These are phyloP conservation scores for Sciurus vulgaris DNA, from an alignment of 2,797 vertebrate species.

Conservation along the genomic window DNA sequence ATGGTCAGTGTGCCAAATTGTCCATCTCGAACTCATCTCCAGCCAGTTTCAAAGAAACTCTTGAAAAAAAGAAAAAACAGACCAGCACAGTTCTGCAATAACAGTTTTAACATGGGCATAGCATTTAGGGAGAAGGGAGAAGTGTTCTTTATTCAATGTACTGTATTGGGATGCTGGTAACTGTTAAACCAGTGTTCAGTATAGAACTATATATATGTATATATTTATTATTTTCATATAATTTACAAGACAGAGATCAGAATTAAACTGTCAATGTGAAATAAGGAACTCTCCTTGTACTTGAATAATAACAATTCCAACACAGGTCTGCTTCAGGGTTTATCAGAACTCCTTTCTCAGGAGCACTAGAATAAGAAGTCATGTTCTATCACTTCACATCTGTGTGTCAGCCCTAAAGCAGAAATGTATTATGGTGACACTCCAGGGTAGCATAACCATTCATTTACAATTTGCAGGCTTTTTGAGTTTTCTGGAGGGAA, in stretches of 20 bases:
- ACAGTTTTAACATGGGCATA: conserved; percentile 67
- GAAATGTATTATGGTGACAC: conserved; percentile 21
- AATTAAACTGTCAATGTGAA: conserved; percentile 76
- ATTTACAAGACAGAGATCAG: conserved; percentile 72
- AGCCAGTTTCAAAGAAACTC: conserved; percentile 68
- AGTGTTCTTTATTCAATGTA: conserved; percentile 67
- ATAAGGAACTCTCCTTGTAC: conserved; percentile 70
- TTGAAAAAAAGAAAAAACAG: conserved; percentile 80
- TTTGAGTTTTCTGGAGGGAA: conserved; percentile 45
- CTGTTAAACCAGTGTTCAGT: conserved; percentile 63
- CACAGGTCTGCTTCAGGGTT: conserved; percentile 21
- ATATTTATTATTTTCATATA: conserved; percentile 79
- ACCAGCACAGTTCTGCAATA: conserved; percentile 82
- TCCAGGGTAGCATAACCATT: neutral
- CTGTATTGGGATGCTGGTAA: conserved; percentile 75
- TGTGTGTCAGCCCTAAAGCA: conserved; percentile 66
- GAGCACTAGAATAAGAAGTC: conserved; percentile 55
- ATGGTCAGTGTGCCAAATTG: conserved; percentile 85
- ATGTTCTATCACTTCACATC: neutral
- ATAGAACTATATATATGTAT: conserved; percentile 60
- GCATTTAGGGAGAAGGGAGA: conserved; percentile 47
- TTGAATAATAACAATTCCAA: conserved; percentile 78
- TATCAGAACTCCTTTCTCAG: conserved; percentile 56
- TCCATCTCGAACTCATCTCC: conserved; percentile 83
- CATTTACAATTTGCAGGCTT: conserved; percentile 59